Evolutionary conservation across 2,797 vertebrate species (phyloP).

Genomic region (Menidia menidia): DNA sequence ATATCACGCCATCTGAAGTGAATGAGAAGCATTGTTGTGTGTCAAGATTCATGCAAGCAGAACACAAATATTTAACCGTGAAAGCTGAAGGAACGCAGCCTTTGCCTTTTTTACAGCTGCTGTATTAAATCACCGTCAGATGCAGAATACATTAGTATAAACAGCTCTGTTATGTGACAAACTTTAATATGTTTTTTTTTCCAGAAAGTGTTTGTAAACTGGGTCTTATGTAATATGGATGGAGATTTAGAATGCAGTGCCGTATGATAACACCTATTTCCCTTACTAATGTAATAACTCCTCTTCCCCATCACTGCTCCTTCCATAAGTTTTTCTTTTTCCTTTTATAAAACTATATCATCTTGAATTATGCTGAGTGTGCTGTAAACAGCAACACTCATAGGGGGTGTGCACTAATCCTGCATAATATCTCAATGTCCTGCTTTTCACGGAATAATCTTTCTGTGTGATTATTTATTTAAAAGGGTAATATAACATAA

Average conservation of each 20-base stretch:
- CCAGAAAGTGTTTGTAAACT: constrained; percentile 21
- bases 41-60: not conserved
- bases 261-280: constrained; percentile 16
- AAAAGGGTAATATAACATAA: constrained; percentile 2
- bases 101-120: not conserved
- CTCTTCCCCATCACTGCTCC: constrained; percentile 1
- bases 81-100: constrained; percentile 7
- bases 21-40: not conserved
- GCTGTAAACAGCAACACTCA: constrained; percentile 11
- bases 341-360: constrained; percentile 14
- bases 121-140: constrained; percentile 1
- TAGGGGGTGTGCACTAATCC: constrained; percentile 2
- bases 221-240: constrained; percentile 46
- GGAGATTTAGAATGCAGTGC: constrained; percentile 29
- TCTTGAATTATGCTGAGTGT: constrained; percentile 11
- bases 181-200: constrained; percentile 24
- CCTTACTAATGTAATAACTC: constrained; percentile 24
- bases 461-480: constrained; percentile 39
- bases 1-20: not conserved
- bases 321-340: constrained; percentile 10
- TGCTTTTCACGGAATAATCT: constrained; percentile 28
- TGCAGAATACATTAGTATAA: constrained; percentile 32
- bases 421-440: constrained; percentile 24
- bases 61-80: not conserved
- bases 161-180: constrained; percentile 19